A percentile compares a stretch with the other conserved stretches of the same genome.
Evolutionary conservation across 2,888 invertebrate genomes (phyloP).

Genomic region (Eulithis prunata): DNA sequence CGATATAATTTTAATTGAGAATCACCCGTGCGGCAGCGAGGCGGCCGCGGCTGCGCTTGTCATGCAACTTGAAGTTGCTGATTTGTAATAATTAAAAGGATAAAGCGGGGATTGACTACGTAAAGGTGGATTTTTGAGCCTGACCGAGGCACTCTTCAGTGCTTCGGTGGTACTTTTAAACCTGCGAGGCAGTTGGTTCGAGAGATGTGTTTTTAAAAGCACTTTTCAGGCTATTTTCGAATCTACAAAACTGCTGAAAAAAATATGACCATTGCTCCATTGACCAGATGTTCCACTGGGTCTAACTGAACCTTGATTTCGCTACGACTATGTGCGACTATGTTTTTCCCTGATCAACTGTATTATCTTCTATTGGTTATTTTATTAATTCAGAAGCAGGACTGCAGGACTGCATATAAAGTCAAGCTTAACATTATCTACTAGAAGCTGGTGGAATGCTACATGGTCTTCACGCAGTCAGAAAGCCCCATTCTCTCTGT

Average conservation of each 20-base stretch:
- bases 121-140: constrained; percentile 12
- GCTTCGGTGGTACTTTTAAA: not conserved
- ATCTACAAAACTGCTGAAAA: too few species aligned
- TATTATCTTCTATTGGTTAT: too few species aligned
- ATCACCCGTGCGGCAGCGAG: constrained; percentile 51
- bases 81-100: constrained; percentile 22
- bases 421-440: too few species aligned
- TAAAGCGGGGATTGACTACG: constrained; percentile 11
- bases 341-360: too few species aligned
- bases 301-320: too few species aligned
- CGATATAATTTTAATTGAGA: constrained; percentile 59
- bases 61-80: constrained; percentile 26
- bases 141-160: not conserved
- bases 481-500: not conserved
- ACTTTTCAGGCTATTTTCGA: too few species aligned
- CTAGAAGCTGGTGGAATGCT: not conserved
- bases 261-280: too few species aligned
- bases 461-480: constrained; percentile 1
- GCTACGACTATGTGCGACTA: too few species aligned
- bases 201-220: too few species aligned
- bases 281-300: too few species aligned
- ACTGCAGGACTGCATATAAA: too few species aligned
- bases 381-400: too few species aligned
- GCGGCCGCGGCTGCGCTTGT: constrained; percentile 32
- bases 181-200: not conserved